Evolutionary conservation across 2,888 invertebrate genomes (phyloP), one percentile per base, ranked within the genome.

Genomic region (Nymphalis polychloros): DNA sequence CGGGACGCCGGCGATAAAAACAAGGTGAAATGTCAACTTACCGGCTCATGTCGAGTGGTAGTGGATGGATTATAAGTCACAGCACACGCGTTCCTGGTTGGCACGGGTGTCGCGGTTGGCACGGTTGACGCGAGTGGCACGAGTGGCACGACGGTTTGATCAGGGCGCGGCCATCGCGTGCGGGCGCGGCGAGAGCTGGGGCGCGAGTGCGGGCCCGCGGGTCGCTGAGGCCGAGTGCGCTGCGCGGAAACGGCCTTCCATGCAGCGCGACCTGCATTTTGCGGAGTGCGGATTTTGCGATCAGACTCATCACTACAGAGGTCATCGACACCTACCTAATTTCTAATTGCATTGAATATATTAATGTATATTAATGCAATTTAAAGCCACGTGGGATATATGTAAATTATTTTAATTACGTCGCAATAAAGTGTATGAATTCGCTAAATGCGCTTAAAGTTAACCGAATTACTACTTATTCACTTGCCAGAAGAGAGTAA

Each of bases 181-280:
- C 86, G 84, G 73, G 72, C 86, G 82, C 79, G 81, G 81, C 85
- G 88, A 81, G 80, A 83, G 81, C 79, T 81, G 76, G 79, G 78
- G 79, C 89, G 86, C 90, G 90, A 91, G 84, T 90, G 90, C 69
- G 77, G 74, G 67, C 61, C 62, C 62, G 71, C 59, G 66, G 50
- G 50, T 59, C 64, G 69, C 59, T 47, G 60, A 65, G 69, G 66
- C 50, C 60, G 53, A 55, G 62, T 70, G 73, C 73, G 69, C 70
- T 59, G 75, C 75, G 75, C 75, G 73, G 74, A 73, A 73, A 68
- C 75, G 75, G 73, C 78, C 77, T 76, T 75, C 76, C 73, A 71
- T 73, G 73, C 77, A 73, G 62, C 71, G 73, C 77, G 75, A 73
- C 76, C 74, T 77, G 77, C 79, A 78, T 77, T 78, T 74, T 75